A percentile compares a stretch with the other conserved stretches of the same genome.
Evolutionary conservation across 2,113 vertebrate genomes (phyloP).

Genomic region (Marmota flaviventris): DNA sequence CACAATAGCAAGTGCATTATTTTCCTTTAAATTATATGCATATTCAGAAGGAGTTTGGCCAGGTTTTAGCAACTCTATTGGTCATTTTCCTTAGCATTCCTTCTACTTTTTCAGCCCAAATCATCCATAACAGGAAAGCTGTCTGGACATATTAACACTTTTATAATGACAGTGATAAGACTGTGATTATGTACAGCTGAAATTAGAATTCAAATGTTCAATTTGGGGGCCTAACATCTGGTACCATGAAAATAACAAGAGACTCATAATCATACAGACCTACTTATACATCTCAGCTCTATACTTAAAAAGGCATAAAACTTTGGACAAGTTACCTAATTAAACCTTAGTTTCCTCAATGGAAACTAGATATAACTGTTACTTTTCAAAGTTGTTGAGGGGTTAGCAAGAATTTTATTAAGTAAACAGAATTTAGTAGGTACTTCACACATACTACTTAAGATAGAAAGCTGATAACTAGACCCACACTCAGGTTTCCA

Average conservation of each 20-base stretch:
- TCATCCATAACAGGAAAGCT: neutral
- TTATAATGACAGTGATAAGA: neutral
- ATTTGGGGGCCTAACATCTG: neutral
- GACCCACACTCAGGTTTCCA: slow-evolving; percentile 4
- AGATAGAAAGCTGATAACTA: neutral
- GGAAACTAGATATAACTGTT: slow-evolving; percentile 12
- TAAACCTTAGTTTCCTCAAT: neutral
- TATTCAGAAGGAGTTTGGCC: neutral
- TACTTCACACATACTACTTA: neutral
- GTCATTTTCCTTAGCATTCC: slow-evolving; percentile 20
- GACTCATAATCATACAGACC: neutral
- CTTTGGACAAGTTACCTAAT: neutral
- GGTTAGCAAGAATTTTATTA: neutral
- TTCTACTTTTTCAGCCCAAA: slow-evolving; percentile 17
- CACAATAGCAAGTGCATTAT: neutral
- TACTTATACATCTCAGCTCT: slow-evolving; percentile 35
- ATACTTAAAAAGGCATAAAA: neutral
- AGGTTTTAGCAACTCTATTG: neutral
- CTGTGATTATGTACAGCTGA: neutral
- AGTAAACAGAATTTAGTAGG: neutral
- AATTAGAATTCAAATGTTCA: slow-evolving; percentile 26
- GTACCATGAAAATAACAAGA: neutral
- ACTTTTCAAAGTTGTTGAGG: neutral
- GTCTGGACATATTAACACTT: neutral
- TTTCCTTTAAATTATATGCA: neutral